These are phyloP conservation scores for Hippocampus mohnikei DNA, from an alignment of 2,113 vertebrate genomes.

Conservation along the genomic window DNA sequence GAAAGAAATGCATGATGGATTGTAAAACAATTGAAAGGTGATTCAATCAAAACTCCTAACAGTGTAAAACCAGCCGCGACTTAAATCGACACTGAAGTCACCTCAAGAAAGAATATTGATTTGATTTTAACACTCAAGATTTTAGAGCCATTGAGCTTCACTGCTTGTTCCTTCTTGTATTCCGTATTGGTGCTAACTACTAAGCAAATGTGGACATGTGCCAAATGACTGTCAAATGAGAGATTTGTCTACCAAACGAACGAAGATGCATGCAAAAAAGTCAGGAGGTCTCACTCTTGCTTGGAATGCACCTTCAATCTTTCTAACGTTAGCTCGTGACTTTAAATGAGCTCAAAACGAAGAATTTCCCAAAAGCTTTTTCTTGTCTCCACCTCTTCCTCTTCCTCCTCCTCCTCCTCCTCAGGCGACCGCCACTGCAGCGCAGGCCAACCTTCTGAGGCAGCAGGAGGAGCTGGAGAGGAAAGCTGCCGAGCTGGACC, in stretches of 20 bases:
- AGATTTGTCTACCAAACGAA: neutral
- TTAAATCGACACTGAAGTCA: too few species aligned
- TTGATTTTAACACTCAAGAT: neutral
- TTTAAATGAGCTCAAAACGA: neutral
- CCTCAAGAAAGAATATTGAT: too few species aligned
- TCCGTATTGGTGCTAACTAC: neutral
- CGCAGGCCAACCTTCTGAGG: constrained; percentile 84
- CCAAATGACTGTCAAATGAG: too few species aligned
- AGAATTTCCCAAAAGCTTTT: neutral
- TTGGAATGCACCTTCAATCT: neutral
- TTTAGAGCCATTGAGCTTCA: neutral
- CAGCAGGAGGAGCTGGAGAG: constrained; percentile 95
- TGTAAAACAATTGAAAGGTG: too few species aligned
- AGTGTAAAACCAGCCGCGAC: too few species aligned
- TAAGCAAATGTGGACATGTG: too few species aligned
- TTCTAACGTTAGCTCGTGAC: neutral
- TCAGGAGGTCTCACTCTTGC: neutral
- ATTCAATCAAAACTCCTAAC: too few species aligned
- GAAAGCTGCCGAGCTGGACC: constrained; percentile 91
- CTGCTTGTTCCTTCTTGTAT: neutral
- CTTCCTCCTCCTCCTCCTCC: neutral
- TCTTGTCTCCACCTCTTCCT: neutral
- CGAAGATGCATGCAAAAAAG: neutral
- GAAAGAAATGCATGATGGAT: too few species aligned
- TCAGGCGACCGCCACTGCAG: constrained; percentile 81